Percentiles rank a stretch among this genome's conserved stretches.
These are phyloP conservation scores for Epirrhoe alternata DNA, from an alignment of 2,888 invertebrate genomes.

Conservation along the genomic window DNA sequence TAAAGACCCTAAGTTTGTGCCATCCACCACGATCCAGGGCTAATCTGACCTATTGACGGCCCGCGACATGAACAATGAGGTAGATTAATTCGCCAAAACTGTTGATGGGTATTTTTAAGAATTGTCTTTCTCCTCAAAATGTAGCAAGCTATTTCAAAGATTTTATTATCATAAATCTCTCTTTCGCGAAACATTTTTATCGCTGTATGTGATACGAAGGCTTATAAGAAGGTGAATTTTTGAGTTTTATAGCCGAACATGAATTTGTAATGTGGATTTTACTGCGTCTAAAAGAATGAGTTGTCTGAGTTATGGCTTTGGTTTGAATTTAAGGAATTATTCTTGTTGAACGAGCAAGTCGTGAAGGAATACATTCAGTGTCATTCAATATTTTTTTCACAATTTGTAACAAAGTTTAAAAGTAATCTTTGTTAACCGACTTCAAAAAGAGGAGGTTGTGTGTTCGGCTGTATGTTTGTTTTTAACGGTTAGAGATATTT, in stretches of 20 bases:
- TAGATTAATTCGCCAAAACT: neutral
- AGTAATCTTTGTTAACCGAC: too few relatives aligned
- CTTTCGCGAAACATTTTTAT: constrained; percentile 47
- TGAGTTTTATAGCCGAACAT: constrained; percentile 48
- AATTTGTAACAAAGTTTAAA: too few relatives aligned
- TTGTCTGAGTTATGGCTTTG: constrained; percentile 24
- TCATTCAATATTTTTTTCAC: too few relatives aligned
- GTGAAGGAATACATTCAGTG: too few relatives aligned
- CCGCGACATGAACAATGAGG: too few relatives aligned
- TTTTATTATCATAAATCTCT: constrained; percentile 15
- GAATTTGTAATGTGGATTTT: constrained; percentile 30
- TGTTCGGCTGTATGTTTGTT: too few relatives aligned
- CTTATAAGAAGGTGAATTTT: constrained; percentile 51
- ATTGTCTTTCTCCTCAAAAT: neutral
- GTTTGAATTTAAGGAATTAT: constrained; percentile 15
- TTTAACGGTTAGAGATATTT: too few relatives aligned
- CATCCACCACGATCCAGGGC: too few relatives aligned
- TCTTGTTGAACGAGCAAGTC: constrained; percentile 1
- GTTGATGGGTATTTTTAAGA: neutral
- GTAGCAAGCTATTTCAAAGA: neutral
- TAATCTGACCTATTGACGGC: too few relatives aligned
- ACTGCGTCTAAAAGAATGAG: constrained; percentile 29
- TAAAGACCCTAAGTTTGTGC: too few relatives aligned
- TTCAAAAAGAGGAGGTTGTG: too few relatives aligned
- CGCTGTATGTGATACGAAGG: constrained; percentile 42